A percentile compares a stretch with the other conserved stretches of the same genome.
phyloP scores from a whole-genome alignment of 2,113 vertebrate genomes.

The Actenoides hombroni region DNA sequence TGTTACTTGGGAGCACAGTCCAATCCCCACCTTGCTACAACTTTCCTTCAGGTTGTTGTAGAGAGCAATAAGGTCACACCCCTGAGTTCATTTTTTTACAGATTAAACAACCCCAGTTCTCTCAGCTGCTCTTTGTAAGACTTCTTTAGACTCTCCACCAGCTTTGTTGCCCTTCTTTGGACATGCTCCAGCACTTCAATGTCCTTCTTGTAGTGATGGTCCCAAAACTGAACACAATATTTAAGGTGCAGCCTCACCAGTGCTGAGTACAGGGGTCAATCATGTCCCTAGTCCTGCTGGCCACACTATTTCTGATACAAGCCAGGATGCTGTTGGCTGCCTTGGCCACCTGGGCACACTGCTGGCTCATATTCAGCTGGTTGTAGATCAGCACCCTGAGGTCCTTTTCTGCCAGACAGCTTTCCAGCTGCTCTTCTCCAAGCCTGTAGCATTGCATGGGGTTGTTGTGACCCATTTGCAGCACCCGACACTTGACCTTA shows the following conservation, averaged over 20 bases:
- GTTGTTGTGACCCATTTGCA: background rate
- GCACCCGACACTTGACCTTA: background rate
- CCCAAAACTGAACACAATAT: no score
- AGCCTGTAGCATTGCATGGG: background rate
- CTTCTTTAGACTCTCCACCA: background rate
- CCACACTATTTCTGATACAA: background rate
- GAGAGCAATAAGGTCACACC: background rate
- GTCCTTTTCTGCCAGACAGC: background rate
- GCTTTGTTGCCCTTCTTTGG: background rate
- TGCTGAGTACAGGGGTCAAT: background rate
- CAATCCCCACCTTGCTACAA: background rate
- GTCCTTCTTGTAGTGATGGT: background rate
- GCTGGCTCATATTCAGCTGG: background rate
- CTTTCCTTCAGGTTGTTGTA: background rate
- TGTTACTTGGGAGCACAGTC: background rate
- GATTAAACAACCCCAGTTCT: background rate
- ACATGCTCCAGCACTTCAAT: background rate
- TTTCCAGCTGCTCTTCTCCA: background rate
- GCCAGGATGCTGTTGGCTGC: background rate
- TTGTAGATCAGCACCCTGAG: background rate
- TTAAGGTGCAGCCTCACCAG: background rate
- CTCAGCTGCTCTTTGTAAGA: background rate
- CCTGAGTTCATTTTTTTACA: background rate
- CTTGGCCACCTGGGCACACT: background rate
- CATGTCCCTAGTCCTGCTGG: background rate